Conservation (phyloP, 2,888 invertebrate genomes). For the Molanna angustata region DNA sequence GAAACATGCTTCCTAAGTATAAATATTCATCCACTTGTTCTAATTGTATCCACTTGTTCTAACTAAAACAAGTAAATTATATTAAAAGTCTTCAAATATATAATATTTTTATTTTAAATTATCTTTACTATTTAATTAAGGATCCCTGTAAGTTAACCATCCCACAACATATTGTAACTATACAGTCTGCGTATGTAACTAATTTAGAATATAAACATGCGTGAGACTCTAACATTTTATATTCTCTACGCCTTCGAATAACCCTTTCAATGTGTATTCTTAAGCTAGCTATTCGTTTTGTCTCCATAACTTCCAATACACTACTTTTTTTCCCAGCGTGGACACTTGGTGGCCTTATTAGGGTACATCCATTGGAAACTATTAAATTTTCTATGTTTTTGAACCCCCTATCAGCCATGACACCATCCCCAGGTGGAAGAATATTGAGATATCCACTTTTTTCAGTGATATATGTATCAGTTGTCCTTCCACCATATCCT, state of each 20-base stretch:
- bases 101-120: too few relatives aligned
- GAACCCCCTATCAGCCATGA: constrained; percentile 14
- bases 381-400: constrained; percentile 6
- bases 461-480: constrained; percentile 1
- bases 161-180: background rate
- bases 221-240: constrained; percentile 2
- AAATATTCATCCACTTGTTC: too few relatives aligned
- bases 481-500: constrained; percentile 10
- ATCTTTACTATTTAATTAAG: too few relatives aligned
- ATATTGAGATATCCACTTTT: background rate
- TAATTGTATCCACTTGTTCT: too few relatives aligned
- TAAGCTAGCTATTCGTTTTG: constrained; percentile 8
- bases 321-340: background rate
- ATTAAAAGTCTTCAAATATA: too few relatives aligned
- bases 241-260: constrained; percentile 6
- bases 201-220: background rate
- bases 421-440: background rate
- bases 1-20: too few relatives aligned
- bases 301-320: background rate
- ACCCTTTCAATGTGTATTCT: constrained; percentile 5
- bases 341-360: constrained; percentile 5
- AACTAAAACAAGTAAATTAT: too few relatives aligned
- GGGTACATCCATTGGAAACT: background rate
- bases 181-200: background rate
- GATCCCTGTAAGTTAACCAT: too few relatives aligned